Evolutionary conservation across 2,888 invertebrate species (phyloP), one percentile per base, ranked within the genome.

Genomic region (Platycheirus albimanus): DNA sequence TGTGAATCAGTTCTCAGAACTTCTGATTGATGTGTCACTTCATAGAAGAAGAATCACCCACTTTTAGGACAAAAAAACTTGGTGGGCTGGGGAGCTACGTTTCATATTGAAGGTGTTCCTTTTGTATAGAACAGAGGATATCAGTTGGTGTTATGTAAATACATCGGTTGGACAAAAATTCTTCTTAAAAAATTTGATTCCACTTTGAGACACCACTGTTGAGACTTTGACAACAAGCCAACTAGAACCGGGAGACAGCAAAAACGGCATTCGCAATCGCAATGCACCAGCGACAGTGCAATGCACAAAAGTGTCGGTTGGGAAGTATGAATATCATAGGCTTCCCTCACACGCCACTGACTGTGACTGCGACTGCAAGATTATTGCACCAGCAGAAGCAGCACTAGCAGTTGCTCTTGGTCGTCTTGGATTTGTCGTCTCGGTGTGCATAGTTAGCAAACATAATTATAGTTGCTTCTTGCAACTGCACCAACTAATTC

Each of bases 401-500:
- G 28, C 45, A 41, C 15, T 38, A 4, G 28, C 45, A 41, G 28
- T 38, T 54, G 36, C 20, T 54, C 58, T 24, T 28, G 24, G 58
- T 58, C 41, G 56, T 33, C 67, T 49, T 69, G 33, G 56, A 45
- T 54, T 51, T 61, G 61, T 54, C 70, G 76, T 70, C 69, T 8
- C 8, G 30, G 30, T 33, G 30, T 63, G 63, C 45, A 45, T 51
- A 61, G 81, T 71, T 66, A 41, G 76, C 70, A 61, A 71, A 66
- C 77, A 81, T 77, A 61, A 77, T 54, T 71, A 58, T 71, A 77
- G 64, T 56, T 45, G 61, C 77, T 72, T 76, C 45, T 71, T 47
- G 76, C 70, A 76, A 51, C 51, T 51, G 63, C 75, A n/a, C n/a
- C n/a, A 75, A 77, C 71, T 77, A 77, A 77, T 81, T 72, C 47